These are phyloP conservation scores for Camptogramma bilineatum DNA, from an alignment of 2,888 invertebrate species.

Conservation along the genomic window DNA sequence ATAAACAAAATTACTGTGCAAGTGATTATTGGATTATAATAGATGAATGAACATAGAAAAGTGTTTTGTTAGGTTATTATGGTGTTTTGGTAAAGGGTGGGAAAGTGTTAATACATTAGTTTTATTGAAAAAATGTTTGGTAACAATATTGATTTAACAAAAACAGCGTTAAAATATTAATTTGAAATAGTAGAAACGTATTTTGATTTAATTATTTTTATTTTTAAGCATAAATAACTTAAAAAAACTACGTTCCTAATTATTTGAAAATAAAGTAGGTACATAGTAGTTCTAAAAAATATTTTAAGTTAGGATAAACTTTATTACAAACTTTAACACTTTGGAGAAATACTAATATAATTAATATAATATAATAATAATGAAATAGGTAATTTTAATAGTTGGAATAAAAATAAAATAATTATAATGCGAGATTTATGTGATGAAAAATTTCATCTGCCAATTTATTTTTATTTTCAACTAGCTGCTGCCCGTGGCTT, in stretches of 20 bases:
- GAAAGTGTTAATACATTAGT: constrained; percentile 3
- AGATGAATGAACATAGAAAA: constrained; percentile 58
- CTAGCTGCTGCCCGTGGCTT: too few species aligned
- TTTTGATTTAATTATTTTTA: too few species aligned
- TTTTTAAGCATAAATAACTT: too few species aligned
- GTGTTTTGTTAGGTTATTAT: constrained; percentile 49
- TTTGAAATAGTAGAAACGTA: background rate
- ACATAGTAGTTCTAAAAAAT: too few species aligned
- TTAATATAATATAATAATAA: too few species aligned
- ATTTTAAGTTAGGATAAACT: too few species aligned
- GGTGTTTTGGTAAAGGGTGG: constrained; percentile 35
- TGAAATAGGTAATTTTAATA: background rate
- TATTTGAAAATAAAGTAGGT: too few species aligned
- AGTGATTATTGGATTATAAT: constrained; percentile 72
- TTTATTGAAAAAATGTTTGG: background rate
- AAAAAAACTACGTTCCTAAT: too few species aligned
- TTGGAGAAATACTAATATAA: too few species aligned
- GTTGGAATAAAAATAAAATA: background rate
- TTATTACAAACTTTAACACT: too few species aligned
- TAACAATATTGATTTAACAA: background rate
- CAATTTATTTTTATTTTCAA: constrained; percentile 32
- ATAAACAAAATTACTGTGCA: constrained; percentile 75
- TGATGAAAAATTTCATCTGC: background rate
- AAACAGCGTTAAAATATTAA: background rate
- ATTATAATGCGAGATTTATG: background rate